A percentile compares a stretch with the other conserved stretches of the same genome.
phyloP scores from a whole-genome alignment of 2,797 vertebrate species.

The Phoeniculus purpureus region DNA sequence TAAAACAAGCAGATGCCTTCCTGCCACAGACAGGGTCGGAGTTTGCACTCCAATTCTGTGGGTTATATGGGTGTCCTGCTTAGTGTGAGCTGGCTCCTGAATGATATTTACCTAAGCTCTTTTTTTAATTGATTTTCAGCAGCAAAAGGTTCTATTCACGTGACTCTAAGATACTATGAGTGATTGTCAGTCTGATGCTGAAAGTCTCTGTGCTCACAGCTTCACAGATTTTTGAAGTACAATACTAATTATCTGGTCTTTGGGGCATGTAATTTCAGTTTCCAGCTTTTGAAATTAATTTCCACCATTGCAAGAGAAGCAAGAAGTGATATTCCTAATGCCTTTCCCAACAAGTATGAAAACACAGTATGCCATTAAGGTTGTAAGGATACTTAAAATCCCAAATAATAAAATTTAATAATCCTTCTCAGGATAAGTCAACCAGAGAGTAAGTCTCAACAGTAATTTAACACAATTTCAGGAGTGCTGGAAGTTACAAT shows the following conservation, averaged over 20 bases:
- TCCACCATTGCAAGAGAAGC: not conserved
- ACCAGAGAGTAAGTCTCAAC: not conserved
- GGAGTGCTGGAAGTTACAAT: not conserved
- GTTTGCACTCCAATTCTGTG: not conserved
- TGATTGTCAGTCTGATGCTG: conserved; percentile 1
- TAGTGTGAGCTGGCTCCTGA: not conserved
- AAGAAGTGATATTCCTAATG: not conserved
- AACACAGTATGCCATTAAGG: not conserved
- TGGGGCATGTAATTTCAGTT: not conserved
- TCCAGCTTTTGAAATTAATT: not conserved
- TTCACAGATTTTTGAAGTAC: not conserved
- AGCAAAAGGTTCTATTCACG: not conserved
- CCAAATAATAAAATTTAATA: not conserved
- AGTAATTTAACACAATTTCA: not conserved
- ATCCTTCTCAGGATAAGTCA: not conserved
- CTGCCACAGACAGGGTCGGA: not conserved
- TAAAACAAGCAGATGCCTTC: not conserved
- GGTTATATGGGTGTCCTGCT: not conserved
- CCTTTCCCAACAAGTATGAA: not conserved
- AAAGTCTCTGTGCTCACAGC: not conserved
- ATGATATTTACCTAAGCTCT: conserved; percentile 30
- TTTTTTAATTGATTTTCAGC: conserved; percentile 25
- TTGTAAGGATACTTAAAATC: not conserved
- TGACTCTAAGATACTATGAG: not conserved
- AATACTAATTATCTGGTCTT: not conserved